Evolutionary conservation across 2,113 vertebrate species (phyloP).

Genomic region (Macaca nemestrina): DNA sequence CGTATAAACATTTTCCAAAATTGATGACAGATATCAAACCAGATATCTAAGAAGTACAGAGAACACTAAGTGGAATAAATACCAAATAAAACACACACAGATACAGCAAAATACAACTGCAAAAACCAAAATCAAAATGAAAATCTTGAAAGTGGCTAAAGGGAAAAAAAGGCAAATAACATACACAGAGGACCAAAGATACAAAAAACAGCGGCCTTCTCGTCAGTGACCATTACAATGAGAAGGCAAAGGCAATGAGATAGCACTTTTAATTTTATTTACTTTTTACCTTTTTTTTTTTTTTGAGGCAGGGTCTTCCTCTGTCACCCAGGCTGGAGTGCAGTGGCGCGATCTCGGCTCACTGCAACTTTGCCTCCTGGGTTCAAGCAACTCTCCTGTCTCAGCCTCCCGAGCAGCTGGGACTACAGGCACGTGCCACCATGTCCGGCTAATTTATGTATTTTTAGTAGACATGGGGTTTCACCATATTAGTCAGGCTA

Average conservation of each 20-base stretch:
- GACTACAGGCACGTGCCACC: no score
- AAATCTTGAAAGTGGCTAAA: background rate
- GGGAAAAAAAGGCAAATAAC: background rate
- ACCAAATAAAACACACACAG: background rate
- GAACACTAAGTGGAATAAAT: background rate
- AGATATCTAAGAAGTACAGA: background rate
- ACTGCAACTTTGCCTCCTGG: no score
- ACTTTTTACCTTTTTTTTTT: background rate
- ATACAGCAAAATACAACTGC: background rate
- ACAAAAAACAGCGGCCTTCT: background rate
- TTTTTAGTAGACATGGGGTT: no score
- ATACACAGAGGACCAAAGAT: background rate
- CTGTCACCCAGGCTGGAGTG: no score
- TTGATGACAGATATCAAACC: background rate
- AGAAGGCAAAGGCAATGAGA: background rate
- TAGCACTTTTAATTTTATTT: background rate
- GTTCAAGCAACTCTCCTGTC: no score
- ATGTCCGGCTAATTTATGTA: no score
- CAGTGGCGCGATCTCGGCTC: no score
- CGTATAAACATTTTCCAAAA: conserved; percentile 4
- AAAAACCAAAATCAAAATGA: background rate
- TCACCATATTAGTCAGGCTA: no score
- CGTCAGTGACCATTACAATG: background rate
- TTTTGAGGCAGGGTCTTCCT: no score
- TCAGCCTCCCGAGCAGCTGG: no score